These are phyloP conservation scores for Ochotona princeps DNA, from an alignment of 2,113 vertebrate genomes.

Conservation along the genomic window DNA sequence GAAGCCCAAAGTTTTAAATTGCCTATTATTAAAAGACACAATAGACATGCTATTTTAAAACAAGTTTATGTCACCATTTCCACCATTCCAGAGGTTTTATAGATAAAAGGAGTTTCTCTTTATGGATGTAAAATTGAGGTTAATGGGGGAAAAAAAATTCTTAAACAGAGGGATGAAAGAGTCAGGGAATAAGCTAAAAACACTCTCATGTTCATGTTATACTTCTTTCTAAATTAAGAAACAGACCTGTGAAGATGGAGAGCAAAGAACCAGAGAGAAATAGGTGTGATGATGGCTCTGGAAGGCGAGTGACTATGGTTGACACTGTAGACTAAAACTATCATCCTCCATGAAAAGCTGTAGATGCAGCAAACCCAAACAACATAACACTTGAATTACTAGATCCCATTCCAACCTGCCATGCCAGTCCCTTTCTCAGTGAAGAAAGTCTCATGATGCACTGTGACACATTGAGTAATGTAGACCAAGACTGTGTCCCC, in stretches of 20 bases:
- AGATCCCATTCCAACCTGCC: neutral
- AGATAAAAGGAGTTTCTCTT: neutral
- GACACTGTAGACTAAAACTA: neutral
- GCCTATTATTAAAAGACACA: neutral
- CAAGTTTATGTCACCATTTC: neutral
- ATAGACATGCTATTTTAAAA: neutral
- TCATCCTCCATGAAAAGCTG: neutral
- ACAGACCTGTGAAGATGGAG: neutral
- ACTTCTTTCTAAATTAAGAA: neutral
- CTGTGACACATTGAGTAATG: neutral
- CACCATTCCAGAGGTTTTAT: neutral
- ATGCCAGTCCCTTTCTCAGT: neutral
- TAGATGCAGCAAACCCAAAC: neutral
- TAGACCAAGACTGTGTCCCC: neutral
- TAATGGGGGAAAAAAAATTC: constrained; percentile 4
- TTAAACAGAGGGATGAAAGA: neutral
- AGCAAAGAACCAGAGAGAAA: neutral
- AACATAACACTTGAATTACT: neutral
- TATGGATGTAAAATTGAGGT: neutral
- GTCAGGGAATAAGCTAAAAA: neutral
- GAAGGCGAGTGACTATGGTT: neutral
- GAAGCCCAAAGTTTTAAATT: neutral
- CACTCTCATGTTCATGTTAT: neutral
- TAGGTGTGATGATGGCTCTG: neutral
- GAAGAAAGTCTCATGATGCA: neutral